Conservation (phyloP, 1,140 invertebrate species). For the Heliconius nattereri region DNA sequence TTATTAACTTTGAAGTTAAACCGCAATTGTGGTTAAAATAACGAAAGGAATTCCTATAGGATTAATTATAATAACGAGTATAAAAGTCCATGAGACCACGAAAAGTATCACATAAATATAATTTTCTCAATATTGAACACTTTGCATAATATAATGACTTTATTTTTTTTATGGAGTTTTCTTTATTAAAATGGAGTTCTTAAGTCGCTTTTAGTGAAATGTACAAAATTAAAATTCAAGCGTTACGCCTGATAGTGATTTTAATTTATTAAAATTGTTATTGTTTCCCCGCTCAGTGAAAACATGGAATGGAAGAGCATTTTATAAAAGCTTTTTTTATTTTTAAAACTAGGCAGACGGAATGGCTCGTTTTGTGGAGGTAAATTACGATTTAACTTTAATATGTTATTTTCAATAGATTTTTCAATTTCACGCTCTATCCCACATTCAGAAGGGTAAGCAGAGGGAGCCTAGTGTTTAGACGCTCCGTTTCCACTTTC, state of each 20-base stretch:
- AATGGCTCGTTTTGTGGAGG: constrained; percentile 2
- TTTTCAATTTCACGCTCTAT: too few species aligned
- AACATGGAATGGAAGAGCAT: constrained; percentile 25
- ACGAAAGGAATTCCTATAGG: too few species aligned
- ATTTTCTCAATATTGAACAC: constrained; percentile 36
- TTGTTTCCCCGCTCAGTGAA: constrained; percentile 27
- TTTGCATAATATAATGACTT: constrained; percentile 38
- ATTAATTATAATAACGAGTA: too few species aligned
- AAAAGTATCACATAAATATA: constrained; percentile 26
- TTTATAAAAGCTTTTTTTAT: constrained; percentile 29
- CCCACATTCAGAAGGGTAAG: too few species aligned
- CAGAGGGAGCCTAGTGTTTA: too few species aligned
- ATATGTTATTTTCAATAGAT: not conserved
- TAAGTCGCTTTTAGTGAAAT: constrained; percentile 45
- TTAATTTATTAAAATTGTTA: constrained; percentile 41
- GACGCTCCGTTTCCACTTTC: too few species aligned
- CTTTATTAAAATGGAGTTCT: constrained; percentile 39
- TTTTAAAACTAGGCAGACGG: constrained; percentile 12
- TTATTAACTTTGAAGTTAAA: not conserved
- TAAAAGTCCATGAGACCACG: constrained; percentile 3
- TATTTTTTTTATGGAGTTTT: too few species aligned
- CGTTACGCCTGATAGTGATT: constrained; percentile 44
- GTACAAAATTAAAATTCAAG: constrained; percentile 41
- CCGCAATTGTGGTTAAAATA: not conserved
- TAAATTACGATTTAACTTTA: not conserved